Evolutionary conservation across 2,797 vertebrate species (phyloP).

Genomic region (Aplochiton taeniatus): DNA sequence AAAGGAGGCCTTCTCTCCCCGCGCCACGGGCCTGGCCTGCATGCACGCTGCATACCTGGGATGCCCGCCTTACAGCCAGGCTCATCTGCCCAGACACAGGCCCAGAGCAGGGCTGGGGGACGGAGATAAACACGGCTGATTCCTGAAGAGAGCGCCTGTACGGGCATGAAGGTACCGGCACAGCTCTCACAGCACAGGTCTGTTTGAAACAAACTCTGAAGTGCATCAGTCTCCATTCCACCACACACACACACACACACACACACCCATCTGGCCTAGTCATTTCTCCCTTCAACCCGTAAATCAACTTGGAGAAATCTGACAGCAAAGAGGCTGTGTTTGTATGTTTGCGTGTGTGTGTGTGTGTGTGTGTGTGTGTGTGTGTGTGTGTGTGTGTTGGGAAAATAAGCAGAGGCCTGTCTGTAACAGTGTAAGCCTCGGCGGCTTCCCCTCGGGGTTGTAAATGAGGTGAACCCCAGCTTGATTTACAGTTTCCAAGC

Average conservation of each 20-base stretch:
- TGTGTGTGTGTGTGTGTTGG: background rate
- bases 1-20: conserved; percentile 45
- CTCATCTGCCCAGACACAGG: too few species aligned
- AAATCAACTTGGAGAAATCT: background rate
- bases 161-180: too few species aligned
- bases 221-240: too few species aligned
- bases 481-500: conserved; percentile 32
- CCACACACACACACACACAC: conserved; percentile 8
- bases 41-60: conserved; percentile 55
- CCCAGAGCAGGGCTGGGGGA: background rate
- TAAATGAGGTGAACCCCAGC: conserved; percentile 42
- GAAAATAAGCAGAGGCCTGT: conserved; percentile 54
- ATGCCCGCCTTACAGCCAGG: conserved; percentile 41
- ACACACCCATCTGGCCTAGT: background rate
- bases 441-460: conserved; percentile 52
- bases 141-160: too few species aligned
- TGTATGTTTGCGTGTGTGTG: conserved; percentile 3
- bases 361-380: background rate
- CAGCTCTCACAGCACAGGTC: too few species aligned
- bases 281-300: conserved; percentile 3
- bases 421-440: conserved; percentile 35
- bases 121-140: background rate
- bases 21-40: conserved; percentile 29
- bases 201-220: too few species aligned
- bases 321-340: conserved; percentile 10